phyloP scores from a whole-genome alignment of 2,888 invertebrate species.

The Siphonodentalium dalli region DNA sequence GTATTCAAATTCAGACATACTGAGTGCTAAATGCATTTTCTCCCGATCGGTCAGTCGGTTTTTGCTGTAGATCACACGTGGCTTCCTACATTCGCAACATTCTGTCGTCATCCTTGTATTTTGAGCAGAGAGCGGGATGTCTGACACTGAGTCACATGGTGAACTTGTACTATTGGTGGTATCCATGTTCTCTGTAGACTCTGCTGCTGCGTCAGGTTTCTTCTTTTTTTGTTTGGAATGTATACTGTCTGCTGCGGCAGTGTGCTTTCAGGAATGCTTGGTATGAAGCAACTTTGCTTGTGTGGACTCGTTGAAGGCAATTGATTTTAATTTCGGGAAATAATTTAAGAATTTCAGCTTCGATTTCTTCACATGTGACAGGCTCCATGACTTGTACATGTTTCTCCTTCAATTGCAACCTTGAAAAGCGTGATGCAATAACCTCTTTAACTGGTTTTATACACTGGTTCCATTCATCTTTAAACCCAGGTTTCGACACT shows the following conservation, averaged over 20 bases:
- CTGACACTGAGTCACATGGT: background rate
- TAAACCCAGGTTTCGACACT: too few relatives aligned
- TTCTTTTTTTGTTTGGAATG: too few relatives aligned
- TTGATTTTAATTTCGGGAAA: slow-evolving; percentile 19
- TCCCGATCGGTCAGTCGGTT: slow-evolving; percentile 7
- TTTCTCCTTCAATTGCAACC: slow-evolving; percentile 15
- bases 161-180: too few relatives aligned
- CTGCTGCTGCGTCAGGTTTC: too few relatives aligned
- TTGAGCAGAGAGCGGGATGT: background rate
- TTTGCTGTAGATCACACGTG: slow-evolving; percentile 5
- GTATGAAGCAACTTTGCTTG: slow-evolving; percentile 8
- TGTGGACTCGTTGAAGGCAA: slow-evolving; percentile 16
- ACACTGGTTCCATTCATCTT: too few relatives aligned
- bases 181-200: too few relatives aligned
- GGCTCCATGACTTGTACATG: slow-evolving; percentile 8
- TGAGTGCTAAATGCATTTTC: too few relatives aligned
- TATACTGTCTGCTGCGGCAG: slow-evolving; percentile 14
- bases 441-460: slow-evolving; percentile 6
- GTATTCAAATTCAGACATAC: too few relatives aligned
- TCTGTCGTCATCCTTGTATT: slow-evolving; percentile 1
- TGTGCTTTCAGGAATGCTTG: slow-evolving; percentile 7
- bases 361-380: slow-evolving; percentile 13
- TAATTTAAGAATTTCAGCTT: slow-evolving; percentile 10
- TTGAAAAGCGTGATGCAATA: slow-evolving; percentile 2
- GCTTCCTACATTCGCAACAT: slow-evolving; percentile 10